A percentile compares a stretch with the other conserved stretches of the same genome.
Evolutionary conservation across 2,113 vertebrate species (phyloP).

Genomic region (Oryzias curvinotus): DNA sequence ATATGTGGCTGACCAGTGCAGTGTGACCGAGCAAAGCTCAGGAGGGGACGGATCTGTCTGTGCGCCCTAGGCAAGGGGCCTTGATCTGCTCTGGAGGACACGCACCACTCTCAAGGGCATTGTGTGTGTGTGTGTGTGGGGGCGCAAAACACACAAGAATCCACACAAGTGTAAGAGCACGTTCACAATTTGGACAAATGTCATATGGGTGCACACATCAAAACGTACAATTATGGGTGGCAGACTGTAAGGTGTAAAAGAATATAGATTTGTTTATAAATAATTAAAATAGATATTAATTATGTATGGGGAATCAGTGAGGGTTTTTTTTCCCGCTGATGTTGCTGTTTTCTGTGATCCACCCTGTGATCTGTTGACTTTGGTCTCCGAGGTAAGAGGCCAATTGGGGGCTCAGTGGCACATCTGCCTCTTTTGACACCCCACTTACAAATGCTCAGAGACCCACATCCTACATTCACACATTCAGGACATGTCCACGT

Average conservation of each 20-base stretch:
- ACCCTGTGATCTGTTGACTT: constrained; percentile 78
- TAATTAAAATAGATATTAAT: constrained; percentile 59
- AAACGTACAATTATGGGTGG: constrained; percentile 4
- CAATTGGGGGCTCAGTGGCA: constrained; percentile 68
- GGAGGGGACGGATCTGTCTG: constrained; percentile 58
- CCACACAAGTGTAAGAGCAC: constrained; percentile 8
- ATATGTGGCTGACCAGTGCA: constrained; percentile 60
- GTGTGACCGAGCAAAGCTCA: constrained; percentile 55
- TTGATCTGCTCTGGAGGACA: constrained; percentile 66
- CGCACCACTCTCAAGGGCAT: constrained; percentile 58
- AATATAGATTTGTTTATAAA: constrained; percentile 37
- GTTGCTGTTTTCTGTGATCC: constrained; percentile 56
- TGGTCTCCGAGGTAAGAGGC: constrained; percentile 69
- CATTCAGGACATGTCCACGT: constrained; percentile 7
- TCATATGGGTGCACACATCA: not conserved
- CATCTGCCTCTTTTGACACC: constrained; percentile 66
- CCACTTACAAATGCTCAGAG: constrained; percentile 4
- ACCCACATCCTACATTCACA: not conserved
- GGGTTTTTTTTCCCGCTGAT: constrained; percentile 69
- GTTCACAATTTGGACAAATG: constrained; percentile 6
- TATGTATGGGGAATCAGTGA: constrained; percentile 53
- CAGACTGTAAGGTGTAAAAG: constrained; percentile 17
- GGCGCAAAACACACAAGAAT: constrained; percentile 21
- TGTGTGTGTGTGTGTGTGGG: constrained; percentile 2
- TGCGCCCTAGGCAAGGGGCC: constrained; percentile 53